Evolutionary conservation across 2,797 vertebrate genomes (phyloP), one percentile per base, ranked within the genome.

Genomic region (Simalia tracyae): DNA sequence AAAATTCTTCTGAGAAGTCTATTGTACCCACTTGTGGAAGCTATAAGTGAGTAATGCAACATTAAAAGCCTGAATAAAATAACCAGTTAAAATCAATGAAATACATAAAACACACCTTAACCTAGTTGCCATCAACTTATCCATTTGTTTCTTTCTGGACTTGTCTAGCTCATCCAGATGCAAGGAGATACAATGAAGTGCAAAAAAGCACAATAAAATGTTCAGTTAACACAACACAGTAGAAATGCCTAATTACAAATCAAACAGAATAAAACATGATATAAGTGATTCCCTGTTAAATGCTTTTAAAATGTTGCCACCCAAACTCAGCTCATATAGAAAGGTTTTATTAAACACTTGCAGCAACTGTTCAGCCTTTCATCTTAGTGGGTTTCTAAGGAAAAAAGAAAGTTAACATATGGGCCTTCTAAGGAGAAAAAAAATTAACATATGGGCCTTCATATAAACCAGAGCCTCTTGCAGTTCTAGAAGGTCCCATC

Each of bases 171-270:
- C 63, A 91, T 64, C 46, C 31, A 54, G 68, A 72, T 31, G 42
- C 19, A 89, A 89, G 81, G 88, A 89, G 81, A 89, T 36, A 89
- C 56, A 7, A 59, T 92, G 59, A 86, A 85, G 76, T 86, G 81
- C 61, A 68, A 72, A 42, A 72, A 84, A 85, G 61, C 26, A 60
- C 61, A 92, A 89, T 86, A 86, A 89, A 92, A 68, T 50, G 54
- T 72, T 84, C 88, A 92, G 89, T 91, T 93, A 91, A 81, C 56
- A 90, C 54, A 89, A 91, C 50, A 66, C 46, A 91, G 89, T 89
- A 92, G 87, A 93, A 81, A 63, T 61, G 88, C 42, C 42, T 60
- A 86, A 50, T 85, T 93, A 89, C 60, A 68, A 93, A 88, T 46
- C 14, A 66, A 72, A 91, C 36, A 60, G 85, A 84, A 42, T 93